These are phyloP conservation scores for Diploscapter pachys DNA, from an alignment of 1,140 invertebrate species.

Conservation along the genomic window DNA sequence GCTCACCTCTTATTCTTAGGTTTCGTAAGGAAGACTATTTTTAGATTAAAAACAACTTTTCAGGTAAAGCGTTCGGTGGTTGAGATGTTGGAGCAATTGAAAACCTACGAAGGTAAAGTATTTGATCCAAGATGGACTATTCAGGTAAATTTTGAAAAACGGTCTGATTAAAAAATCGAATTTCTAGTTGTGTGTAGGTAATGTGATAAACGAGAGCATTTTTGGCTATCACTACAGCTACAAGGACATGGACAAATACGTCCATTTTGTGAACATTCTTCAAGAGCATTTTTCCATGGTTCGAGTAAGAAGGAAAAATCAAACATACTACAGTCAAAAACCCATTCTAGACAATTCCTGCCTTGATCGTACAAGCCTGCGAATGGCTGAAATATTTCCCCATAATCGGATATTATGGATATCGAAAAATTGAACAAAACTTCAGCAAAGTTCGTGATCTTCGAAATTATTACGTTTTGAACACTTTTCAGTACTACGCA, in stretches of 20 bases:
- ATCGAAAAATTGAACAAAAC: not conserved
- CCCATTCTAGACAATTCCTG: too few species aligned
- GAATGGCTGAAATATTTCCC: not conserved
- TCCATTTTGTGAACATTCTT: not conserved
- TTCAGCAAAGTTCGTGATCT: not conserved
- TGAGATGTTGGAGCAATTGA: not conserved
- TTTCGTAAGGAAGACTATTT: too few species aligned
- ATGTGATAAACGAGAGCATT: conserved; percentile 7
- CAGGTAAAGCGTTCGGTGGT: not conserved
- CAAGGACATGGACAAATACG: not conserved
- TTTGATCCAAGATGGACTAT: not conserved
- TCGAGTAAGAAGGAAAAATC: not conserved
- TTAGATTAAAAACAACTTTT: too few species aligned
- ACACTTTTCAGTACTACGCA: not conserved
- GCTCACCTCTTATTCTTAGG: too few species aligned
- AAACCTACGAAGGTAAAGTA: not conserved
- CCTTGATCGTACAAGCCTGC: not conserved
- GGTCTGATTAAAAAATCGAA: too few species aligned
- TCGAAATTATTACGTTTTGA: not conserved
- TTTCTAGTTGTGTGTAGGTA: conserved; percentile 3
- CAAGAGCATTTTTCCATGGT: not conserved
- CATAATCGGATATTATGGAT: conserved; percentile 4
- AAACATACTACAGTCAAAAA: too few species aligned
- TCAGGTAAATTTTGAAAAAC: not conserved
- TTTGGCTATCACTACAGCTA: conserved; percentile 8